phyloP scores from a whole-genome alignment of 1,140 invertebrate genomes.

The Chelonus insularis region DNA sequence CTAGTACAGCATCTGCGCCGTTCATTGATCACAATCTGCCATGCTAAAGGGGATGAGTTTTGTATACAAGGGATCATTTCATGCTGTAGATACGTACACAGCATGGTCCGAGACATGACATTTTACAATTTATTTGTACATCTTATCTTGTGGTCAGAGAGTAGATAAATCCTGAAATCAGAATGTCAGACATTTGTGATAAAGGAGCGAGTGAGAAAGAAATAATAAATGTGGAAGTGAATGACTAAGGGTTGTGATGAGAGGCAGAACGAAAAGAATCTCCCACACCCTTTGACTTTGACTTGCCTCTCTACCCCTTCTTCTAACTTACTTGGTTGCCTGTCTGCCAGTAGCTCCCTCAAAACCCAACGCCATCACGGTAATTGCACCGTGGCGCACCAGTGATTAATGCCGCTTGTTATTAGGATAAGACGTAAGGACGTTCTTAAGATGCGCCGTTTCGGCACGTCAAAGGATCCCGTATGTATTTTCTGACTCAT shows the following conservation, averaged over 20 bases:
- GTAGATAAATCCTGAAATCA: no score
- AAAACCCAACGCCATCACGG: slow-evolving; percentile 40
- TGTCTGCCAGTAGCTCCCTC: slow-evolving; percentile 4
- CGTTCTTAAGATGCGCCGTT: slow-evolving; percentile 33
- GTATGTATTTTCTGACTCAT: slow-evolving; percentile 1
- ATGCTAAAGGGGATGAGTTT: slow-evolving; percentile 2
- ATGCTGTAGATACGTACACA: no score
- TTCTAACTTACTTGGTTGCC: slow-evolving; percentile 4
- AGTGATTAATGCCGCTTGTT: slow-evolving; percentile 48
- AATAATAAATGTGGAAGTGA: neutral
- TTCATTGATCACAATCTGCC: slow-evolving; percentile 33
- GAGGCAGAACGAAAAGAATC: slow-evolving; percentile 8
- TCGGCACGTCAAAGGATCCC: slow-evolving; percentile 32
- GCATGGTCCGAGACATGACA: no score
- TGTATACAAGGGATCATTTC: neutral
- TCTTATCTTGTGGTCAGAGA: no score
- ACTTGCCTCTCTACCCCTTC: slow-evolving; percentile 12
- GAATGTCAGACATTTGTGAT: no score
- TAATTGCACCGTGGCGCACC: slow-evolving; percentile 43
- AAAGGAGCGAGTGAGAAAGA: no score
- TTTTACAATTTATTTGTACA: no score
- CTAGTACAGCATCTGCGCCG: slow-evolving; percentile 33
- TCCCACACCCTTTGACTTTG: slow-evolving; percentile 35
- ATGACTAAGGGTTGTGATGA: slow-evolving; percentile 4
- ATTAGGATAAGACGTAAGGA: slow-evolving; percentile 44